phyloP scores from a whole-genome alignment of 2,888 invertebrate species.

The Cheiracanthium punctorium region DNA sequence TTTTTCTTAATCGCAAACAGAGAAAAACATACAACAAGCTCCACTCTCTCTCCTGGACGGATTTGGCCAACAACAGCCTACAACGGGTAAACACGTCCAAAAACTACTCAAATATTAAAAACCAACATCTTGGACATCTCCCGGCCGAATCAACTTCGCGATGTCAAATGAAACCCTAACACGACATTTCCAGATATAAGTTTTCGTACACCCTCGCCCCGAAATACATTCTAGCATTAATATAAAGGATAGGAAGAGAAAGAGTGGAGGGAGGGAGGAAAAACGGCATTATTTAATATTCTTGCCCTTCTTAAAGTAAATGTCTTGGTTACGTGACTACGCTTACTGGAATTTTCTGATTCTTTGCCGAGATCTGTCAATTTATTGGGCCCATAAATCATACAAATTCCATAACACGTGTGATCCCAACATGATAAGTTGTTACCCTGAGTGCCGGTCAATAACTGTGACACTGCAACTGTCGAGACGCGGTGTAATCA shows the following conservation, averaged over 20 bases:
- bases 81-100: too few species aligned
- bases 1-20: too few species aligned
- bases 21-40: too few species aligned
- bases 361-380: neutral
- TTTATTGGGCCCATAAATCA: neutral
- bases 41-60: too few species aligned
- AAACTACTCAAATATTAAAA: too few species aligned
- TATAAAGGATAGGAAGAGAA: neutral
- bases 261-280: too few species aligned
- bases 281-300: neutral
- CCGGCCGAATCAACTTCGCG: too few species aligned
- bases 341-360: neutral
- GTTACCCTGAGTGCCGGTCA: neutral
- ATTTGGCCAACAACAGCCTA: too few species aligned
- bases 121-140: too few species aligned
- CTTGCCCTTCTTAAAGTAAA: neutral
- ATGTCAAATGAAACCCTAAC: too few species aligned
- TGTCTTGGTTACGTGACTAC: slow-evolving; percentile 2
- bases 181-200: neutral
- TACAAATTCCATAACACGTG: slow-evolving; percentile 13
- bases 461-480: neutral
- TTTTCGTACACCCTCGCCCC: neutral
- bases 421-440: neutral
- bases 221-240: slow-evolving; percentile 9
- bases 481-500: neutral